These are phyloP conservation scores for Colossoma macropomum DNA, from an alignment of 2,113 vertebrate genomes.

Conservation along the genomic window DNA sequence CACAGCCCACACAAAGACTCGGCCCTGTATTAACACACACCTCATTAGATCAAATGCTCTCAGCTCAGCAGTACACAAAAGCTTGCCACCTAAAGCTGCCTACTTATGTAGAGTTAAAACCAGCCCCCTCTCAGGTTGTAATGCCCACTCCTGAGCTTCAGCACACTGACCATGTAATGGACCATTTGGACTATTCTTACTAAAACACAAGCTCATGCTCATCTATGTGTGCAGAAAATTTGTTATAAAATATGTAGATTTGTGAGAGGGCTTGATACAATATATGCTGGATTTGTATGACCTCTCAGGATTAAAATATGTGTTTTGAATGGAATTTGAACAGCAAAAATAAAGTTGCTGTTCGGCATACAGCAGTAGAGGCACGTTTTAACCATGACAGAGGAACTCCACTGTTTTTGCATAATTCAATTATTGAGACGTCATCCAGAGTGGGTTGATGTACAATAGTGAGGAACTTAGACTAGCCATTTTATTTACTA, in stretches of 20 bases:
- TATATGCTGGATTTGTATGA: not conserved
- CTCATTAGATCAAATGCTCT: constrained; percentile 50
- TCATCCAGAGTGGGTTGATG: not conserved
- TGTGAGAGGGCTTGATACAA: no score
- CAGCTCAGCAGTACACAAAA: constrained; percentile 6
- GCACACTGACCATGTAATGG: not conserved
- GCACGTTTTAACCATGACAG: not conserved
- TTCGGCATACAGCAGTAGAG: not conserved
- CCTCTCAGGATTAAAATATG: not conserved
- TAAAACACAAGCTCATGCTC: not conserved
- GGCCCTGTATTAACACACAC: constrained; percentile 30
- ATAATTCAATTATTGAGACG: no score
- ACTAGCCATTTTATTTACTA: no score
- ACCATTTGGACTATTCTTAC: not conserved
- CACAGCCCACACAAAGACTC: constrained; percentile 38
- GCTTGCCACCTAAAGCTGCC: constrained; percentile 9
- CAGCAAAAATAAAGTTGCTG: not conserved
- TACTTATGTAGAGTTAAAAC: not conserved
- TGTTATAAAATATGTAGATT: no score
- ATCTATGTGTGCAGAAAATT: not conserved
- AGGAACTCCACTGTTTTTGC: not conserved
- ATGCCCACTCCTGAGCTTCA: not conserved
- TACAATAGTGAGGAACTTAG: no score
- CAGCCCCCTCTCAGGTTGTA: not conserved
- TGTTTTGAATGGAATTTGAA: not conserved